Evolutionary conservation across 2,113 vertebrate species (phyloP).

Genomic region (rat (Rattus norvegicus)): GRCr8 NC_086026.1:37776501-37777000

Average conservation of each 20-base stretch:
- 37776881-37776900: background rate
- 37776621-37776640: constrained; percentile 55
- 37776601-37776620: constrained; percentile 45
- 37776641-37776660: constrained; percentile 59
- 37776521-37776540: constrained; percentile 75
- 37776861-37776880: background rate
- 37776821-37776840: constrained; percentile 50
- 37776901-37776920: background rate
- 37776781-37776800: background rate
- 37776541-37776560: constrained; percentile 57
- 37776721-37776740: too few relatives aligned
- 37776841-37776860: constrained; percentile 50
- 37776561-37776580: constrained; percentile 62
- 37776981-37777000: background rate
- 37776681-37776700: constrained; percentile 47
- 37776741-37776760: too few relatives aligned
- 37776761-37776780: too few relatives aligned
- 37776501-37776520: constrained; percentile 76
- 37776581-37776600: constrained; percentile 72
- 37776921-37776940: background rate
- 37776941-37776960: background rate
- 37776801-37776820: constrained; percentile 12
- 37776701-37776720: too few relatives aligned
- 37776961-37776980: background rate
- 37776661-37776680: constrained; percentile 39